Evolutionary conservation across 2,797 vertebrate species (phyloP).

Genomic region (Sebastes taczanowskii): DNA sequence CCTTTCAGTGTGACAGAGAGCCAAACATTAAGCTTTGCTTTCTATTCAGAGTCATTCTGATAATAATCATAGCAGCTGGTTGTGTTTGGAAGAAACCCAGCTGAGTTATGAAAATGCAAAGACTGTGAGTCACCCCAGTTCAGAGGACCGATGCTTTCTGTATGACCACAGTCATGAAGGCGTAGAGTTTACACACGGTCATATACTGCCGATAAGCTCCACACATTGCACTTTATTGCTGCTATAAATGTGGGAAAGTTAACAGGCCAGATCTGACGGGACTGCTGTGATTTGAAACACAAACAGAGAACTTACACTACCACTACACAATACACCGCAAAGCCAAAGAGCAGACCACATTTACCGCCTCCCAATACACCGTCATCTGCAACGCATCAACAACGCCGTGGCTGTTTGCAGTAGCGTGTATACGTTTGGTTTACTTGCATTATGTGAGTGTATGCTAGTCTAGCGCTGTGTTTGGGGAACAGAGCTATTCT

Average conservation of each 20-base stretch:
- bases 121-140: neutral
- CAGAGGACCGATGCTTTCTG: neutral
- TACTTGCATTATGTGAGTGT: neutral
- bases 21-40: neutral
- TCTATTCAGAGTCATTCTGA: neutral
- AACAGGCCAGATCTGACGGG: neutral
- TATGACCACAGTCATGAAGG: neutral
- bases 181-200: slow-evolving; percentile 10
- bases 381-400: neutral
- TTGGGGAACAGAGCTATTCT: neutral
- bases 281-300: slow-evolving; percentile 16
- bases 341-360: neutral
- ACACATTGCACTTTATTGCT: slow-evolving; percentile 18
- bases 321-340: neutral
- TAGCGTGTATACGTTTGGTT: neutral
- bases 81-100: slow-evolving; percentile 1
- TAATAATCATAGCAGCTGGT: slow-evolving; percentile 6
- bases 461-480: neutral
- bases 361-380: neutral
- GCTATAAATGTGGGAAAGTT: slow-evolving; percentile 37
- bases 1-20: neutral
- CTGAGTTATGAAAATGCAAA: neutral
- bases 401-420: neutral
- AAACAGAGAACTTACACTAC: neutral
- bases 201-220: slow-evolving; percentile 30